Base-by-base conservation (phyloP, 2,113 vertebrate genomes). In the Acanthochromis polyacanthus region DNA sequence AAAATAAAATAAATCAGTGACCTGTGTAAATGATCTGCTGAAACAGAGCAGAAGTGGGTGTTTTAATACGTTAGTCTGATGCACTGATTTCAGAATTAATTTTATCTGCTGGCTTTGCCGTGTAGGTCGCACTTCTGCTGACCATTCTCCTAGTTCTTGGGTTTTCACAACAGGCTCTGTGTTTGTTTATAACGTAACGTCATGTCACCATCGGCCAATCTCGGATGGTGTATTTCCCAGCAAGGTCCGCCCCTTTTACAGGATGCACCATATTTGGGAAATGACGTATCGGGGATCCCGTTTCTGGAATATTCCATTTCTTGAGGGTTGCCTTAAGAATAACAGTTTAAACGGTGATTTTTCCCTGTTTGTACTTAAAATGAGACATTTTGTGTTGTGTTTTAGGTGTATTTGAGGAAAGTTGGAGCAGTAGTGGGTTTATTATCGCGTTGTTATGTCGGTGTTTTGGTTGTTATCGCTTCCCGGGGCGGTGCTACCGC, bases 241-340 rank as follows among this genome's bases (percentile, higher is more conserved):
- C 88, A 95, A 52, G 66, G 32, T 15, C 86, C 92, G 89, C 90
- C 94, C 91, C 63, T 76, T 81, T 87, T 77, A 93, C 94, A 95
- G 95, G 95, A 95, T 95, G 88, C 88, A 88, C 95, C 95, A 94
- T 95, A 95, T 95, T 75, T 91, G 94, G 94, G 83, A 88, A 92
- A 85, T 93, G 53, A 95, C 95, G 95, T 93, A 60, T 40, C 56
- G 93, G 91, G 94, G 93, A 95, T 94, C 92, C 94, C 94, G 91
- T 71, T 71, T 78, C 75, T 84, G 91, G 94, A 95, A 94, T 68
- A 68, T 93, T 93, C 91, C 93, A 93, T 86, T 89, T 82, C 12
- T 71, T 15, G 30, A 45, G 17, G 25, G 17, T 25, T 58, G 46
- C 73, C 6, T 36, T 56, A 56, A 20, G 46, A 30, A 48, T 17